Conservation (phyloP, 2,888 invertebrate genomes). For the Heteropelma amictum region DNA sequence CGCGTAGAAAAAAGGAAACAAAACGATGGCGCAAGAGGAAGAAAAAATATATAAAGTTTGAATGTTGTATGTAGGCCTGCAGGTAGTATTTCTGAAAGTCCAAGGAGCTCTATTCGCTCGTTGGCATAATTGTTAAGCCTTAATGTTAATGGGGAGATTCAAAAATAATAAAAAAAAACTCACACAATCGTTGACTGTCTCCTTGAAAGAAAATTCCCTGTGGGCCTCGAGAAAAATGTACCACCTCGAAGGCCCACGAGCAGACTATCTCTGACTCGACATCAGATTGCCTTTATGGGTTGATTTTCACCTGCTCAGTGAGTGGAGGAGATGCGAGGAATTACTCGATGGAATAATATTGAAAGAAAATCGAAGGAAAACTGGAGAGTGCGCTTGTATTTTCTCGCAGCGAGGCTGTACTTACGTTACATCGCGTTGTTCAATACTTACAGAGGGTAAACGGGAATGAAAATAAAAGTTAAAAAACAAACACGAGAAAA, state of each 20-base stretch:
- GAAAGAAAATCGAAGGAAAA: too few relatives aligned
- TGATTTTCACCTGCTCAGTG: conserved; percentile 24
- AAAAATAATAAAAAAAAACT: background rate
- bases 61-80: conserved; percentile 59
- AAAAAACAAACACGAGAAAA: conserved; percentile 8
- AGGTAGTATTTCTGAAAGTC: conserved; percentile 60
- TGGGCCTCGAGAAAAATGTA: conserved; percentile 5
- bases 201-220: conserved; percentile 40
- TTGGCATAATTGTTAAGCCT: conserved; percentile 57
- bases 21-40: conserved; percentile 10
- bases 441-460: conserved; percentile 39
- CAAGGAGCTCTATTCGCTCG: conserved; percentile 45
- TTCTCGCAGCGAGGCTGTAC: conserved; percentile 36
- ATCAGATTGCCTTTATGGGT: conserved; percentile 53
- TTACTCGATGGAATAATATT: conserved; percentile 39
- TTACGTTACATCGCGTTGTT: conserved; percentile 53
- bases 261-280: conserved; percentile 37
- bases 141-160: conserved; percentile 36
- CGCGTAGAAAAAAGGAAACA: conserved; percentile 53
- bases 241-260: conserved; percentile 37
- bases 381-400: background rate
- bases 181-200: conserved; percentile 40
- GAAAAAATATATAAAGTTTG: conserved; percentile 56
- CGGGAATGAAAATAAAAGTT: background rate
- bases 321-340: conserved; percentile 4